Conservation (phyloP, 2,113 vertebrate species). For the Willisornis vidua region DNA sequence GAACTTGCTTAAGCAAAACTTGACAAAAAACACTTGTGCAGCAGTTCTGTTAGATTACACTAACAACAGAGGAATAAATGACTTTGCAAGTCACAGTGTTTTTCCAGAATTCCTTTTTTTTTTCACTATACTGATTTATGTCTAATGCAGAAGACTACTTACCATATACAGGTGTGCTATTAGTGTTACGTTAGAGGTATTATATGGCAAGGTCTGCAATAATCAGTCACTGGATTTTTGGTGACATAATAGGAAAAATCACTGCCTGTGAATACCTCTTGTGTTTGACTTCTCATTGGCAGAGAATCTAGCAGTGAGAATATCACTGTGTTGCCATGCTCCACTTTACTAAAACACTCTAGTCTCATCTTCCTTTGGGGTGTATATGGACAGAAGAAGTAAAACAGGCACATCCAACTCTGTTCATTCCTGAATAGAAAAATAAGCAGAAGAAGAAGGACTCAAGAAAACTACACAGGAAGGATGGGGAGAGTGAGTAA, state of each 20-base stretch:
- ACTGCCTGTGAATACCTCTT: neutral
- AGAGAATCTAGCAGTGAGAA: neutral
- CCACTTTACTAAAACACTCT: neutral
- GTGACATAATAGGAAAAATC: neutral
- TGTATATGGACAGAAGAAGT: neutral
- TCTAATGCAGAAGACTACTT: neutral
- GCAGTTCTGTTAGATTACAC: conserved; percentile 4
- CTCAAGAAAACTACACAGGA: neutral
- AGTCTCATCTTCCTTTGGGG: neutral
- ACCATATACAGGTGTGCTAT: neutral
- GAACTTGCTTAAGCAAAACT: conserved; percentile 15
- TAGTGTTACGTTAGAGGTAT: neutral
- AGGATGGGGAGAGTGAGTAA: neutral
- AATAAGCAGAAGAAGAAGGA: neutral
- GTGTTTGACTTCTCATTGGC: neutral
- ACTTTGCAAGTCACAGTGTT: neutral
- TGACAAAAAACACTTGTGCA: conserved; percentile 1
- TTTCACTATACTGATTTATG: neutral
- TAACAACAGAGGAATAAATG: neutral
- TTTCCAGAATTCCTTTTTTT: neutral
- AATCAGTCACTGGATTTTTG: neutral
- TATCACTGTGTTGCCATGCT: neutral
- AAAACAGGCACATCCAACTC: neutral
- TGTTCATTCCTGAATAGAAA: neutral
- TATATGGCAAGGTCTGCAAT: neutral